These are phyloP conservation scores for Rosalia funebris DNA, from an alignment of 2,888 invertebrate species.

Conservation along the genomic window DNA sequence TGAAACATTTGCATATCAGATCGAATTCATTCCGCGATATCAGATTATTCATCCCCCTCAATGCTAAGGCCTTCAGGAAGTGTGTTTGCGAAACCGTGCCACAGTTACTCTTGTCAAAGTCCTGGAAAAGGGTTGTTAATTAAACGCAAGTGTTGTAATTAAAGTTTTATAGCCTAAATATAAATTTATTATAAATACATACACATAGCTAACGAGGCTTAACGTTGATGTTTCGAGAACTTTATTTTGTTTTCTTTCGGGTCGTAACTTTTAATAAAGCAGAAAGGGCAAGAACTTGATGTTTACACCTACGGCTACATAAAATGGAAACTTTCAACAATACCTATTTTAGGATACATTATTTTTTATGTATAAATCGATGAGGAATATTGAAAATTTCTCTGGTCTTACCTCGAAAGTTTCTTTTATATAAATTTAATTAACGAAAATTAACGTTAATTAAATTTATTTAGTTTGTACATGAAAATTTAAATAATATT, in stretches of 20 bases:
- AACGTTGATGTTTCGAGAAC: constrained; percentile 21
- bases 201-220: constrained; percentile 18
- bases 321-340: constrained; percentile 37
- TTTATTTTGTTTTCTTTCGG: constrained; percentile 48
- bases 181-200: constrained; percentile 24
- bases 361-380: constrained; percentile 8
- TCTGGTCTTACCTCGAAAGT: too few species aligned
- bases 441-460: too few species aligned
- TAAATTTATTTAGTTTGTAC: too few species aligned
- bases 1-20: constrained; percentile 79
- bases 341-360: constrained; percentile 28
- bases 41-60: constrained; percentile 71
- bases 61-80: constrained; percentile 73
- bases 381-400: too few species aligned
- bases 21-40: constrained; percentile 76
- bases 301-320: constrained; percentile 42
- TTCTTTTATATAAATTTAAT: too few species aligned
- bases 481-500: too few species aligned
- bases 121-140: constrained; percentile 62
- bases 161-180: constrained; percentile 22
- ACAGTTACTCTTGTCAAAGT: constrained; percentile 74
- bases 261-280: constrained; percentile 53
- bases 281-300: constrained; percentile 37
- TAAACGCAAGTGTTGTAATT: constrained; percentile 19
- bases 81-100: constrained; percentile 74